A percentile compares a stretch with the other conserved stretches of the same genome.
Conservation (phyloP, 1,140 invertebrate species). For the Chrysoperla carnea region DNA sequence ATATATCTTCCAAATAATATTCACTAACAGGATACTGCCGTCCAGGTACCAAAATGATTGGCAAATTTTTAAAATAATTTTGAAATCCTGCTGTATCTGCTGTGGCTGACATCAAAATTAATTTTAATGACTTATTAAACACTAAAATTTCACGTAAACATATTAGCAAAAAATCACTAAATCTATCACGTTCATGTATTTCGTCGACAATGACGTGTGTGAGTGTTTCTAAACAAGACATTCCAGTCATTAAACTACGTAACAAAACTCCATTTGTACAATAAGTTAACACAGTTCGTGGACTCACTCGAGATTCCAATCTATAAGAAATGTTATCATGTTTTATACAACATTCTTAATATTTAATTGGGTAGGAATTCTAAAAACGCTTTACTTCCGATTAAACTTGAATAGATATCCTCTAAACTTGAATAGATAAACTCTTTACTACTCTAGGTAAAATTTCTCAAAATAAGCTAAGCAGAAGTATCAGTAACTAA, state of each 20-base stretch:
- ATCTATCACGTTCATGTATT: slow-evolving; percentile 84
- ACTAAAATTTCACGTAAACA: slow-evolving; percentile 59
- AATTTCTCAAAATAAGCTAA: too few species aligned
- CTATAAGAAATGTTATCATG: slow-evolving; percentile 18
- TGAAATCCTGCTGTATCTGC: slow-evolving; percentile 62
- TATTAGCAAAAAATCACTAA: slow-evolving; percentile 83
- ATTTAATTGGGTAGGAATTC: too few species aligned
- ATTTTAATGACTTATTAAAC: slow-evolving; percentile 50
- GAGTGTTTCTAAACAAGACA: slow-evolving; percentile 30
- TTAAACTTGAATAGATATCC: too few species aligned
- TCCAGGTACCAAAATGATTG: slow-evolving; percentile 65
- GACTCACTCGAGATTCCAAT: slow-evolving; percentile 62
- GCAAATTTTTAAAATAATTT: slow-evolving; percentile 56
- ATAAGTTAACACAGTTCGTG: slow-evolving; percentile 70
- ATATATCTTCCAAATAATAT: slow-evolving; percentile 68
- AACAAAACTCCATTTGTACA: slow-evolving; percentile 85
- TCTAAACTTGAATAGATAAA: too few species aligned
- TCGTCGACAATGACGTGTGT: slow-evolving; percentile 88
- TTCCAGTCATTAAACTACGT: slow-evolving; percentile 64
- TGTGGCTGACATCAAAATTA: slow-evolving; percentile 93
- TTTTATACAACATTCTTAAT: too few species aligned
- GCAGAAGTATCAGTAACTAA: too few species aligned
- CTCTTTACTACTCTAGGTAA: too few species aligned
- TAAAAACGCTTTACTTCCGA: too few species aligned
- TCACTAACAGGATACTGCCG: slow-evolving; percentile 59